Conservation (phyloP, 2,113 vertebrate species). For the Aegypius monachus region DNA sequence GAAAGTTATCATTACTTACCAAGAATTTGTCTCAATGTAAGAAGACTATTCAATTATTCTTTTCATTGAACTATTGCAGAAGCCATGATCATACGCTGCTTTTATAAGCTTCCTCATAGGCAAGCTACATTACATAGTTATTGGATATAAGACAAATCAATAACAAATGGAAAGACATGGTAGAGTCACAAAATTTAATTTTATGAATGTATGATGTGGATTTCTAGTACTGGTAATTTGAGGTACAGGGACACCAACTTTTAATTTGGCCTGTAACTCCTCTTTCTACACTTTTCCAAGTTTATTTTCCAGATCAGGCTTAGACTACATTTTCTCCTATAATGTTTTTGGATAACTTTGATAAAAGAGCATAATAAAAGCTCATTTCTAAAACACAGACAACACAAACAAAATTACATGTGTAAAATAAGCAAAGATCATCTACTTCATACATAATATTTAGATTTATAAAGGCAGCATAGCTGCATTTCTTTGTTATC, state of each 20-base stretch:
- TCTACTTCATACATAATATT: background rate
- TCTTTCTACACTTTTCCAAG: background rate
- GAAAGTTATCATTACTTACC: background rate
- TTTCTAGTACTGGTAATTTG: background rate
- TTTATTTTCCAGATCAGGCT: background rate
- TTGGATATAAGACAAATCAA: background rate
- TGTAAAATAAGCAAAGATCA: background rate
- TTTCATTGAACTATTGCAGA: background rate
- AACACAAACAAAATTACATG: background rate
- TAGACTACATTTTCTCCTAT: background rate
- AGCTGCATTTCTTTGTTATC: background rate
- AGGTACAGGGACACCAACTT: background rate
- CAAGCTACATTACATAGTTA: background rate
- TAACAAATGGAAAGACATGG: background rate
- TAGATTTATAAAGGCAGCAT: background rate
- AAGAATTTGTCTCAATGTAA: background rate
- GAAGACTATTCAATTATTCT: background rate
- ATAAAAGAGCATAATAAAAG: background rate
- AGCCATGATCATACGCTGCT: background rate
- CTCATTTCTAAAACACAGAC: background rate
- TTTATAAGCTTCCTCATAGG: background rate
- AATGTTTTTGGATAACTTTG: background rate
- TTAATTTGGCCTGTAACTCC: background rate
- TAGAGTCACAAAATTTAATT: background rate
- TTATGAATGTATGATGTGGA: background rate